These are phyloP conservation scores for Thera britannica DNA, from an alignment of 2,888 invertebrate species.

Conservation along the genomic window DNA sequence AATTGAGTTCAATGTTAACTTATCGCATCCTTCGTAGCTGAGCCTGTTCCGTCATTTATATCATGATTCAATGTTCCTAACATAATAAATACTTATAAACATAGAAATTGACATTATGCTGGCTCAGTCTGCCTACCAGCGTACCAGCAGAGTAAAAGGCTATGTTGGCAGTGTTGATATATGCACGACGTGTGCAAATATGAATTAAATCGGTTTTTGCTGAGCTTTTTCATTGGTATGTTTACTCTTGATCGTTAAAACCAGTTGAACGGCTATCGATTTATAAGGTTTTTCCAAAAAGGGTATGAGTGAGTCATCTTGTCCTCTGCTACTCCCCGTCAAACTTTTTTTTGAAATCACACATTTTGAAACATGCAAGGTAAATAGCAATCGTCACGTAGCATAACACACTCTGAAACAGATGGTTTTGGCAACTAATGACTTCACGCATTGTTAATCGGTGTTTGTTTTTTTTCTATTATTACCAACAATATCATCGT, in stretches of 20 bases:
- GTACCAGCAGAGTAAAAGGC: too few species aligned
- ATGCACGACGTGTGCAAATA: too few species aligned
- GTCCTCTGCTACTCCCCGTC: too few species aligned
- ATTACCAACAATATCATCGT: background rate
- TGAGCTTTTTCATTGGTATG: too few species aligned
- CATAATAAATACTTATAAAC: too few species aligned
- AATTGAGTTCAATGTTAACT: slow-evolving; percentile 38
- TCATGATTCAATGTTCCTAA: slow-evolving; percentile 15
- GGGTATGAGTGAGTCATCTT: background rate
- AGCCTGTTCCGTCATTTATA: slow-evolving; percentile 30
- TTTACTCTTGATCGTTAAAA: too few species aligned
- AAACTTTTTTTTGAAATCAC: too few species aligned
- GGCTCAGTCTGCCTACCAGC: too few species aligned
- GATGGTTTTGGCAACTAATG: slow-evolving; percentile 14
- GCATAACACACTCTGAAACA: slow-evolving; percentile 13
- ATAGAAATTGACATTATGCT: too few species aligned
- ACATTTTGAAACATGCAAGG: background rate
- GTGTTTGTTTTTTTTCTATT: slow-evolving; percentile 11
- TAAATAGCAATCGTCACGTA: slow-evolving; percentile 1
- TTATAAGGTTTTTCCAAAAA: background rate
- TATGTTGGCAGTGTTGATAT: too few species aligned
- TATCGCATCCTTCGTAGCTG: slow-evolving; percentile 26
- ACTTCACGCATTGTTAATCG: slow-evolving; percentile 24
- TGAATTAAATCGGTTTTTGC: too few species aligned
- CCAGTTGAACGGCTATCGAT: too few species aligned